These are phyloP conservation scores for Drosophila bocki DNA, from an alignment of 1,140 invertebrate species.

Conservation along the genomic window DNA sequence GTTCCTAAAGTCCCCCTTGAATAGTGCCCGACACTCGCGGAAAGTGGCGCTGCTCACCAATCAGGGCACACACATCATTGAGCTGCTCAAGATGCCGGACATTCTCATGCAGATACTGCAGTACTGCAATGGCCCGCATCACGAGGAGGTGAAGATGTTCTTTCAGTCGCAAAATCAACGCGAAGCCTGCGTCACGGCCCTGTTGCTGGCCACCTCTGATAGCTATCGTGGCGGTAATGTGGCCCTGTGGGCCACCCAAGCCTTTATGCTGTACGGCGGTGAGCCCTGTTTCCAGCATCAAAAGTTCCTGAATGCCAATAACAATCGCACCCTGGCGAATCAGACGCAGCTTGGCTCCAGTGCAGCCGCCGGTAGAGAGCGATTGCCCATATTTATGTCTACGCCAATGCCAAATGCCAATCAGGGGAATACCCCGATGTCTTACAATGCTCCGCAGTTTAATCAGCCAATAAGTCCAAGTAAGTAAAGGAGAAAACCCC, in stretches of 20 bases:
- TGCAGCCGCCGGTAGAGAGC: conserved; percentile 30
- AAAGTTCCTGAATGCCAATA: conserved; percentile 46
- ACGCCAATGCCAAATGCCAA: conserved; percentile 73
- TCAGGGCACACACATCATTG: conserved; percentile 93
- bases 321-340: conserved; percentile 51
- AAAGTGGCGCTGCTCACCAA: conserved; percentile 94
- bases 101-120: conserved; percentile 92
- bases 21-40: conserved; percentile 90
- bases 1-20: conserved; percentile 88
- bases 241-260: conserved; percentile 94
- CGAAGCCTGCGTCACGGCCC: conserved; percentile 95
- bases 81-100: conserved; percentile 94
- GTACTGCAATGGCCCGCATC: conserved; percentile 93
- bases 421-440: conserved; percentile 1
- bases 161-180: conserved; percentile 93
- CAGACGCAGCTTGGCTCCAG: conserved; percentile 36
- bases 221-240: conserved; percentile 89
- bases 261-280: conserved; percentile 96
- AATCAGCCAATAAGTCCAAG: conserved; percentile 73
- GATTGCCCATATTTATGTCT: conserved; percentile 75
- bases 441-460: conserved; percentile 37
- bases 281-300: conserved; percentile 86
- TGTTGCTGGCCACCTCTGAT: conserved; percentile 93
- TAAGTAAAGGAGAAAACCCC: conserved; percentile 16
- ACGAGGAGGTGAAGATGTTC: conserved; percentile 93